Evolutionary conservation across 2,113 vertebrate genomes (phyloP).

Genomic region (Nettapus auritus): DNA sequence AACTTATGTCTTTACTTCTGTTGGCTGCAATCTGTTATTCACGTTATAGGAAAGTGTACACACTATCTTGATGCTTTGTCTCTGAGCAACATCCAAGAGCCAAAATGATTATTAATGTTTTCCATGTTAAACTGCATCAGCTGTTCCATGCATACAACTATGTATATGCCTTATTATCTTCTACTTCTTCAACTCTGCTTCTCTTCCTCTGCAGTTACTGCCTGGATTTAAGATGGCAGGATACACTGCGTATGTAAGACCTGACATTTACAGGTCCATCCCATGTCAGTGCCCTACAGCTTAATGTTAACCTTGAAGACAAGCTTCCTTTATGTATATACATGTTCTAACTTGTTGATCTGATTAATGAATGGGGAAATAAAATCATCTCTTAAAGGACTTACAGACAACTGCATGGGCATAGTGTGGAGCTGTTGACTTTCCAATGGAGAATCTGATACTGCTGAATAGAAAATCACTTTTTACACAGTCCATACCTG

Average conservation of each 20-base stretch:
- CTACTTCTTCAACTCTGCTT: neutral
- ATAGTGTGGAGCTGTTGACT: neutral
- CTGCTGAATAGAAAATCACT: neutral
- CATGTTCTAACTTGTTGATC: neutral
- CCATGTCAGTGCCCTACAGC: neutral
- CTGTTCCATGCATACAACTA: neutral
- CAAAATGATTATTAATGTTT: neutral
- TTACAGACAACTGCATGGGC: rapidly evolving
- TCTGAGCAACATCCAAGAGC: neutral
- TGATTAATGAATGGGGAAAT: neutral
- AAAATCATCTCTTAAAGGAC: neutral
- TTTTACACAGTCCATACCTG: neutral
- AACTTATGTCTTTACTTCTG: neutral
- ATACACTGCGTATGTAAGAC: neutral
- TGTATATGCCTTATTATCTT: neutral
- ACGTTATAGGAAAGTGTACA: neutral
- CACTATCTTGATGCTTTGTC: neutral
- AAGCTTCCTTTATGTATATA: neutral
- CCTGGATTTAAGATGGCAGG: neutral
- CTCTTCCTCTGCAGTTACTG: neutral
- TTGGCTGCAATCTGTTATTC: neutral
- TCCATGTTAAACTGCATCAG: neutral
- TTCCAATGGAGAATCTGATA: neutral
- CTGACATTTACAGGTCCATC: neutral
- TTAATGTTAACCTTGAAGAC: neutral